Evolutionary conservation across 2,113 vertebrate species (phyloP).

Genomic region (Okapia johnstoni): DNA sequence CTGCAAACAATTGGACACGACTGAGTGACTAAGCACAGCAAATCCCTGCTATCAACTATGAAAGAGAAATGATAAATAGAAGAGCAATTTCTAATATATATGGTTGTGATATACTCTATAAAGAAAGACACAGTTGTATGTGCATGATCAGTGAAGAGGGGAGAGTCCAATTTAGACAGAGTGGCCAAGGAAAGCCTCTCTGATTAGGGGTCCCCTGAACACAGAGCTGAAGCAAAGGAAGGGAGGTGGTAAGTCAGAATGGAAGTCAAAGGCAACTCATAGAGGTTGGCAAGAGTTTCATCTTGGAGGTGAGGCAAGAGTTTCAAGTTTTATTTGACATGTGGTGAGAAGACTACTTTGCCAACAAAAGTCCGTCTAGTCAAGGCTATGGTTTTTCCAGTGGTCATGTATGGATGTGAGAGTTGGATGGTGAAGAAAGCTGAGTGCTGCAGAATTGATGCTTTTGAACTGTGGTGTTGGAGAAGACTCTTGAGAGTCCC

Average conservation of each 20-base stretch:
- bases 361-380: no score
- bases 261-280: rapidly evolving
- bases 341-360: not conserved
- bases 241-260: not conserved
- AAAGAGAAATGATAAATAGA: not conserved
- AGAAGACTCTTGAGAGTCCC: no score
- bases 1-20: rapidly evolving
- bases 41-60: not conserved
- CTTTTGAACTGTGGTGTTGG: no score
- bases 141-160: not conserved
- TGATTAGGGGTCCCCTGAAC: not conserved
- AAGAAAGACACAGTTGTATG: not conserved
- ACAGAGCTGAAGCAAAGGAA: not conserved
- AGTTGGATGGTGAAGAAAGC: no score
- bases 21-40: not conserved
- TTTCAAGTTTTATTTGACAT: not conserved
- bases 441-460: no score
- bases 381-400: no score
- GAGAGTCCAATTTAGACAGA: not conserved
- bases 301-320: not conserved
- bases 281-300: no score
- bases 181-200: not conserved
- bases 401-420: no score
- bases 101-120: not conserved
- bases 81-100: not conserved